Conservation (phyloP, 2,797 vertebrate genomes). For the Botia almorhae region DNA sequence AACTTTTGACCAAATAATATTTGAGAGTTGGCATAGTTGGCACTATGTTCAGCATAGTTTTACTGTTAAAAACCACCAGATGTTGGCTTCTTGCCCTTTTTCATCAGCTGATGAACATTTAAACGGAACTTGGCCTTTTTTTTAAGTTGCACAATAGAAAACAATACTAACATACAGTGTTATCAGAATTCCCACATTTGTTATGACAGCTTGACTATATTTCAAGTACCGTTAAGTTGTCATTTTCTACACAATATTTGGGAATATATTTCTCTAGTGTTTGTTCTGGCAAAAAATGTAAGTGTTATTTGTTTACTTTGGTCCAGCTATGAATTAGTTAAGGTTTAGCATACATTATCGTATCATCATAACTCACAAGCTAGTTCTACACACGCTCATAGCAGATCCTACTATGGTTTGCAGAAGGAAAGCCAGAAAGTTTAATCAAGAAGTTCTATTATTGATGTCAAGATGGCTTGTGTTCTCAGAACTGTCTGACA, state of each 20-base stretch:
- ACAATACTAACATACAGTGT: constrained; percentile 7
- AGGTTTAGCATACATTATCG: neutral
- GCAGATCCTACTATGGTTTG: constrained; percentile 26
- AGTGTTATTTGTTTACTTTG: neutral
- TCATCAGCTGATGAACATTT: neutral
- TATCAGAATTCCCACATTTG: neutral
- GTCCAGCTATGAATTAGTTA: neutral
- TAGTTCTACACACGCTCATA: constrained; percentile 10
- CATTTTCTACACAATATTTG: constrained; percentile 5
- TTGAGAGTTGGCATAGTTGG: neutral
- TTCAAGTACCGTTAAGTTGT: neutral
- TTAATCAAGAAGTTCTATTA: constrained; percentile 26
- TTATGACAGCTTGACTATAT: neutral
- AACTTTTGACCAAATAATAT: neutral
- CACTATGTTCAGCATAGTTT: neutral
- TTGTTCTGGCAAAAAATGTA: neutral
- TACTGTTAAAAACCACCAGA: neutral
- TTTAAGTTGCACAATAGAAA: neutral
- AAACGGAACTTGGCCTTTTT: neutral
- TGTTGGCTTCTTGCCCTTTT: neutral
- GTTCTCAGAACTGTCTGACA: constrained; percentile 38
- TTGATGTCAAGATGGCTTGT: neutral
- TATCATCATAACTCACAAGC: constrained; percentile 2
- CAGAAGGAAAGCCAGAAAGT: constrained; percentile 11
- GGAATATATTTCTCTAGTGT: neutral